Percentiles rank a stretch among this genome's conserved stretches.
phyloP scores from a whole-genome alignment of 2,797 vertebrate genomes.

The Eurystomus glaucurus region DNA sequence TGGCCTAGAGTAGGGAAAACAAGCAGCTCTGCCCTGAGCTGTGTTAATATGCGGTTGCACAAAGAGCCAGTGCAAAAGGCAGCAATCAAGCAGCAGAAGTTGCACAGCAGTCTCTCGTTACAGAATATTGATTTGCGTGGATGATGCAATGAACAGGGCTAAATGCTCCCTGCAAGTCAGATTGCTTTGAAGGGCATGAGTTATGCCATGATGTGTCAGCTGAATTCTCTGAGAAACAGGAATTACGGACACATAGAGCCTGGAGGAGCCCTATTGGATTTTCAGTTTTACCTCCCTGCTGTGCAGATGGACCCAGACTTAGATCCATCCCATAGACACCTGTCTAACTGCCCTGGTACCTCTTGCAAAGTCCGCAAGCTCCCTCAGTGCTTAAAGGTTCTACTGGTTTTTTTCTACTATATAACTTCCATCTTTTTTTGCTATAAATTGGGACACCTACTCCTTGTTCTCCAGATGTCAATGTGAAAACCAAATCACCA shows the following conservation, averaged over 20 bases:
- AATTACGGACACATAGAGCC: not conserved
- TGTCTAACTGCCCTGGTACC: not conserved
- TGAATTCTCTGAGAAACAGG: not conserved
- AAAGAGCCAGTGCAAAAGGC: not conserved
- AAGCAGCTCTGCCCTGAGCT: not conserved
- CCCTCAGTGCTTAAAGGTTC: not conserved
- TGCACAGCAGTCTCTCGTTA: not conserved
- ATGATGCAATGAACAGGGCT: rapidly evolving
- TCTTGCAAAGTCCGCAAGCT: not conserved
- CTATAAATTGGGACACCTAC: not conserved
- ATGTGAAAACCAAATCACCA: not conserved
- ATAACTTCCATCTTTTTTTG: not conserved
- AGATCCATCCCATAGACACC: too few relatives aligned
- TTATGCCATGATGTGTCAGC: not conserved
- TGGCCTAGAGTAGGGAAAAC: not conserved
- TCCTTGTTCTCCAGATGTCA: not conserved
- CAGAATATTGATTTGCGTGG: not conserved
- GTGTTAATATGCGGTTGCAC: not conserved
- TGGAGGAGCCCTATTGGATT: not conserved
- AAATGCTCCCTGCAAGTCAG: not conserved
- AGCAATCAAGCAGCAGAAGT: rapidly evolving
- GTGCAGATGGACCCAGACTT: not conserved
- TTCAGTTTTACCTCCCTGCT: not conserved
- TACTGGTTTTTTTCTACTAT: not conserved
- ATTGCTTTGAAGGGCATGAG: not conserved